These are phyloP conservation scores for Teinopalpus imperialis DNA, from an alignment of 2,888 invertebrate species.

Conservation along the genomic window DNA sequence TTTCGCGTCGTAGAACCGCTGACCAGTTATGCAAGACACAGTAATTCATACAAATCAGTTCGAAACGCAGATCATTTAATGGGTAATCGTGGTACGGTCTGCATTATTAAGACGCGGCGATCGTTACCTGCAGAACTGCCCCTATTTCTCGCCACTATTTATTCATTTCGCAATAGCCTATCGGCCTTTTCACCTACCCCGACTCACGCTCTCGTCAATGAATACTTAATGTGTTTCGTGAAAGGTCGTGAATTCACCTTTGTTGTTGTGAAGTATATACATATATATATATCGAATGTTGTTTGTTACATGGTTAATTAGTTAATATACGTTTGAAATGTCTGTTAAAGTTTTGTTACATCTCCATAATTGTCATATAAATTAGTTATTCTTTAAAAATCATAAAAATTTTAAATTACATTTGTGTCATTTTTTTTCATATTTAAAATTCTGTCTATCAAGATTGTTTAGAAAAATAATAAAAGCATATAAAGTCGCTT, in stretches of 20 bases:
- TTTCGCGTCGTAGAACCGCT: conserved; percentile 53
- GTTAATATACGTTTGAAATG: too few relatives aligned
- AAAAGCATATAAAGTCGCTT: too few relatives aligned
- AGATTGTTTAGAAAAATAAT: too few relatives aligned
- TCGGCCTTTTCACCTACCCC: conserved; percentile 69
- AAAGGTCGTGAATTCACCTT: conserved; percentile 75
- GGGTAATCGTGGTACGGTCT: conserved; percentile 41
- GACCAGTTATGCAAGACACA: conserved; percentile 47
- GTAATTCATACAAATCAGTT: conserved; percentile 8
- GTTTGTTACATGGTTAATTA: too few relatives aligned
- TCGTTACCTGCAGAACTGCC: conserved; percentile 74
- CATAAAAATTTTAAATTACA: too few relatives aligned
- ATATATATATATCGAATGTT: too few relatives aligned
- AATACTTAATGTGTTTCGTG: conserved; percentile 73
- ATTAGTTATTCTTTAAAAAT: too few relatives aligned
- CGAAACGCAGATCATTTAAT: conserved; percentile 33
- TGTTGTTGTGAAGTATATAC: background rate
- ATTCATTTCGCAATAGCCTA: conserved; percentile 80
- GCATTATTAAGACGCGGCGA: conserved; percentile 69
- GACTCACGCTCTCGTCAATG: conserved; percentile 67
- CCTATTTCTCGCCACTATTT: conserved; percentile 78
- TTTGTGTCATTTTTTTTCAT: too few relatives aligned
- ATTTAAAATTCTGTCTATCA: too few relatives aligned
- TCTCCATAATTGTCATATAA: too few relatives aligned
- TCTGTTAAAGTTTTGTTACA: too few relatives aligned